Evolutionary conservation across 1,140 invertebrate genomes (phyloP).

Genomic region (Andrena cerasifolii): DNA sequence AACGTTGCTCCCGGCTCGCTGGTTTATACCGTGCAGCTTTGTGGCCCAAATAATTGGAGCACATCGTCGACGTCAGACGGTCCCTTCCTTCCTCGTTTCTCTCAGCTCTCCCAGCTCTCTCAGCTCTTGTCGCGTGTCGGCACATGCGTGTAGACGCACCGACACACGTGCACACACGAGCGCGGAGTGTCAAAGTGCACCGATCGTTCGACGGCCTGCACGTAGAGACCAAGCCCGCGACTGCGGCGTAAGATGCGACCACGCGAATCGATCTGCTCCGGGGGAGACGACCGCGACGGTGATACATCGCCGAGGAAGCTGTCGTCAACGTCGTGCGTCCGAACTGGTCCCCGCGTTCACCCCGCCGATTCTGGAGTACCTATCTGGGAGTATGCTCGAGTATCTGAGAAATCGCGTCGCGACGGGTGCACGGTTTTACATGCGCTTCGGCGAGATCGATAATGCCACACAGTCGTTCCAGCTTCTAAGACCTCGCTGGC

Average conservation of each 20-base stretch:
- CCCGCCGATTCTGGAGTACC: neutral
- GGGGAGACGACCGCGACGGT: conserved; percentile 24
- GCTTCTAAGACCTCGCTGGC: neutral
- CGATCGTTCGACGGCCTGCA: conserved; percentile 37
- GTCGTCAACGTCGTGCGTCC: conserved; percentile 64
- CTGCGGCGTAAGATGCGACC: conserved; percentile 51
- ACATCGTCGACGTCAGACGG: conserved; percentile 37
- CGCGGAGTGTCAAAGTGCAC: conserved; percentile 33
- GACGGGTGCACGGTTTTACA: too few species aligned
- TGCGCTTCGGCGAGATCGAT: conserved; percentile 26
- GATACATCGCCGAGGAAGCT: conserved; percentile 42
- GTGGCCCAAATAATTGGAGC: conserved; percentile 65
- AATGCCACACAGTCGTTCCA: conserved; percentile 14
- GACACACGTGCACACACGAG: neutral
- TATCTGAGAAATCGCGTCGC: neutral
- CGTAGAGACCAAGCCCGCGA: conserved; percentile 16
- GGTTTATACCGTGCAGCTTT: conserved; percentile 42
- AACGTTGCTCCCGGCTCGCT: conserved; percentile 64
- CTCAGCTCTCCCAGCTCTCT: neutral
- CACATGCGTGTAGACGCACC: conserved; percentile 19
- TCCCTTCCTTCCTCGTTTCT: neutral
- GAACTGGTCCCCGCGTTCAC: neutral
- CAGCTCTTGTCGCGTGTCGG: neutral
- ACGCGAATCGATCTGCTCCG: conserved; percentile 61
- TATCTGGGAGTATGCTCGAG: neutral